phyloP scores from a whole-genome alignment of 2,113 vertebrate species.

The Alectura lathami region DNA sequence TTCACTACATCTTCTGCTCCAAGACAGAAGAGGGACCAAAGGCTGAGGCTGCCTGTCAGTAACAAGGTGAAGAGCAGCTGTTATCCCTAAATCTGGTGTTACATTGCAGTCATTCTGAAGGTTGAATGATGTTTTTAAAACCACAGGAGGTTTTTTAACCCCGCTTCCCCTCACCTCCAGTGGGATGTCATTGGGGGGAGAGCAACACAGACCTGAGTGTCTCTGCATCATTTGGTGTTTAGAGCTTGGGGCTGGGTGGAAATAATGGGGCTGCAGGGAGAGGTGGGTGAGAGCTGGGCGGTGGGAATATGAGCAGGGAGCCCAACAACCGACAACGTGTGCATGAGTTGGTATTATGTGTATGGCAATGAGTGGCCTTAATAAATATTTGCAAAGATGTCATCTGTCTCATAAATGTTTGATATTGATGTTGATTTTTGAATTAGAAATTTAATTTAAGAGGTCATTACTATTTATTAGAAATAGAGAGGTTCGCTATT shows the following conservation, averaged over 20 bases:
- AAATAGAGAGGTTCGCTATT: background rate
- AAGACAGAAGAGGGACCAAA: background rate
- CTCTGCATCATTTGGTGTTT: background rate
- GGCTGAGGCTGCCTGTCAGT: background rate
- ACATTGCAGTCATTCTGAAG: background rate
- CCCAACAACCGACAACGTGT: background rate
- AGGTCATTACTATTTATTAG: constrained; percentile 18
- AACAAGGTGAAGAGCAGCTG: background rate
- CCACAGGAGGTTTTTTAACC: background rate
- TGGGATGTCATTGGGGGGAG: background rate
- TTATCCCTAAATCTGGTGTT: background rate
- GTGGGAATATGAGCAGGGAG: background rate
- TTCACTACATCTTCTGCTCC: background rate
- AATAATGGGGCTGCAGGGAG: accelerated
- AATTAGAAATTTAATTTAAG: constrained; percentile 3
- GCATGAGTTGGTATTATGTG: background rate
- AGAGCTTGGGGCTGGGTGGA: background rate
- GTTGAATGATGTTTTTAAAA: background rate
- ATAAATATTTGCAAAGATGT: background rate
- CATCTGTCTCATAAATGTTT: background rate
- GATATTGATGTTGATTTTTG: background rate
- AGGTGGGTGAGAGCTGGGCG: background rate
- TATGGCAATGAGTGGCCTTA: background rate
- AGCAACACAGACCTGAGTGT: background rate
- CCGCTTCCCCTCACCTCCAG: background rate